Evolutionary conservation across 2,888 invertebrate species (phyloP), one percentile per base, ranked within the genome.

Genomic region (Horisme vitalbata): DNA sequence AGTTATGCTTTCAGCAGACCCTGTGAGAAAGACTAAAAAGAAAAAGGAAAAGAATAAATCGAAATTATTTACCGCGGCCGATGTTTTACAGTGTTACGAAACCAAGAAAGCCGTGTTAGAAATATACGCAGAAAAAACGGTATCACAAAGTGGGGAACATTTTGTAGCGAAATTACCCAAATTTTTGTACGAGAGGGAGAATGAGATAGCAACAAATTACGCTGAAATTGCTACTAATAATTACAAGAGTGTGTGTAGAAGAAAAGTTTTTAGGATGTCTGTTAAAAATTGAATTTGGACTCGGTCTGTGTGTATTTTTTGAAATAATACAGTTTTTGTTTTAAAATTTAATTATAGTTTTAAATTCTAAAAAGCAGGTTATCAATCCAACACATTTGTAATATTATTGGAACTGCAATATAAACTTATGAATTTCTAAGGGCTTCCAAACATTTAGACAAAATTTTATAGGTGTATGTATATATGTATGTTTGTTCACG

Each of bases 91-190:
- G 45, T 74, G 76, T 7, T 73, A 81, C 14, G 83, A 79, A 57
- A 75, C 76, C 0, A 88, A 88, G 30, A 86, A 76, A 46, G 87
- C 86, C 0, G 87, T 87, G 24, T 62, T 88, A 20, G 75, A 84
- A 31, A 80, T 88, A 30, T 87, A 85, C 36, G 71, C 83, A 0
- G 75, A 83, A 38, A 77, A 66, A 46, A 69, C 64, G 3, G 7
- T 61, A 0, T 65, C 69, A 0, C 55, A 62, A 0, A 59, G 62
- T n/a, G 67, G 69, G 0, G 71, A 70, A n/a, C 66, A 59, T 45
- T 55, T 77, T 0, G 74, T 85, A 0, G 78, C 82, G 0, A 83
- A 75, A 35, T 55, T 87, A 8, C 87, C 87, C 0, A 84, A 81
- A 57, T 83, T 80, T 39, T 59, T 74, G n/a, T 63, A 64, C 4